Percentiles rank a stretch among this genome's conserved stretches.
phyloP scores from a whole-genome alignment of 2,797 vertebrate genomes.

The Bovichtus diacanthus region DNA sequence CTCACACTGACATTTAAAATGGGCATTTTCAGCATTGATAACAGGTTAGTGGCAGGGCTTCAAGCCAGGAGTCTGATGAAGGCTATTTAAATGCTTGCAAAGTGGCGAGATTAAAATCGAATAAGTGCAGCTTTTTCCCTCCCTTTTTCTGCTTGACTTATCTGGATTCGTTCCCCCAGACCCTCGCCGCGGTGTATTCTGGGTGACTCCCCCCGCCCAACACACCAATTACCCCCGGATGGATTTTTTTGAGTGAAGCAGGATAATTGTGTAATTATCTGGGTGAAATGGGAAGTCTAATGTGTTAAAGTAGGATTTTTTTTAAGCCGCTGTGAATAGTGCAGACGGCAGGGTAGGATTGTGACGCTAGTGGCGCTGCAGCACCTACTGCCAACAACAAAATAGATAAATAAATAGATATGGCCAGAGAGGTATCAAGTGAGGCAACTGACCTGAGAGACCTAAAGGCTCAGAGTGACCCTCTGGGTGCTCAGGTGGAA shows the following conservation, averaged over 20 bases:
- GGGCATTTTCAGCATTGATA: conserved; percentile 96
- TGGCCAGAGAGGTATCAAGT: conserved; percentile 53
- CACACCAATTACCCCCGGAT: conserved; percentile 94
- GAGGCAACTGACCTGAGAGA: conserved; percentile 27
- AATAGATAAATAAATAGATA: conserved; percentile 70
- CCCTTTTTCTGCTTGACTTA: conserved; percentile 91
- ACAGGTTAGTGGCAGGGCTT: conserved; percentile 93
- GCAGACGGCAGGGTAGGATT: conserved; percentile 33
- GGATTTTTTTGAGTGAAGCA: conserved; percentile 91
- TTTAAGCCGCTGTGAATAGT: conserved; percentile 63
- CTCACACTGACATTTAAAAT: conserved; percentile 96
- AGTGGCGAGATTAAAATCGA: conserved; percentile 98
- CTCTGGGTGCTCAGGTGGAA: conserved; percentile 78
- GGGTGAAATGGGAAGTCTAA: conserved; percentile 94
- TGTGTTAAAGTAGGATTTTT: conserved; percentile 93
- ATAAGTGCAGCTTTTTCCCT: conserved; percentile 90
- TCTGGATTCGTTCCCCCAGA: conserved; percentile 94
- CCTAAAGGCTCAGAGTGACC: neutral
- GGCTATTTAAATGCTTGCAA: conserved; percentile 98
- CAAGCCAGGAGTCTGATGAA: conserved; percentile 93
- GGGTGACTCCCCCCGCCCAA: conserved; percentile 87
- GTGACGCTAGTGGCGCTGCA: conserved; percentile 70
- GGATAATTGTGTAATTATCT: conserved; percentile 98
- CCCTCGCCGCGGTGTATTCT: conserved; percentile 89
- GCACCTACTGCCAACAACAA: conserved; percentile 70